Conservation (phyloP, 1,140 invertebrate genomes). For the Heliconius eleuchia region DNA sequence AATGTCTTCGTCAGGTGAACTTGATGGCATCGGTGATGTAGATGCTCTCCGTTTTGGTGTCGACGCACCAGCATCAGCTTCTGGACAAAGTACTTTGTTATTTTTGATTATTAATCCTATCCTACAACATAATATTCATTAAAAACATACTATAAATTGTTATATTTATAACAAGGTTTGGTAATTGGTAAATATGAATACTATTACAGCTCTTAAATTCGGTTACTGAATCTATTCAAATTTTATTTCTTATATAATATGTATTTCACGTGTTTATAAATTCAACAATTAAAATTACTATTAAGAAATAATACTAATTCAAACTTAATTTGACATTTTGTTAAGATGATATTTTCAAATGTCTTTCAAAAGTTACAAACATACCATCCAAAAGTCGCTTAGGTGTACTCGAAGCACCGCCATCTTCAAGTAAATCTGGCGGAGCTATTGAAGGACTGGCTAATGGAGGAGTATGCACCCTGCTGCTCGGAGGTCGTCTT, state of each 20-base stretch:
- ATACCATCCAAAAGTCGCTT: constrained; percentile 84
- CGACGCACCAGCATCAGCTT: constrained; percentile 80
- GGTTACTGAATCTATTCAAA: no score
- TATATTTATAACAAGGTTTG: not conserved
- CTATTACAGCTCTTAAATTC: not conserved
- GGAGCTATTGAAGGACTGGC: constrained; percentile 83
- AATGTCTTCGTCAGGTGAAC: constrained; percentile 84
- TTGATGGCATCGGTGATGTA: constrained; percentile 84
- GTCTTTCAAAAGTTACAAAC: constrained; percentile 6
- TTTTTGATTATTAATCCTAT: not conserved
- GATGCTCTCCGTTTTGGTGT: constrained; percentile 84
- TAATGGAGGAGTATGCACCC: constrained; percentile 85
- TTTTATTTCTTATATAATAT: no score
- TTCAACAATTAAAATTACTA: not conserved
- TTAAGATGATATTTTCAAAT: not conserved
- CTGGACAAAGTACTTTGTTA: constrained; percentile 31
- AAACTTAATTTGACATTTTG: not conserved
- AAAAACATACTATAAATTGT: not conserved
- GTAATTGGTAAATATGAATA: not conserved
- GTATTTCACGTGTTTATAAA: not conserved
- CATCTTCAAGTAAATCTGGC: constrained; percentile 84
- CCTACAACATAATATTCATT: not conserved
- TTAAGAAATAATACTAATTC: not conserved
- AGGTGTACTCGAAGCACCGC: constrained; percentile 86
- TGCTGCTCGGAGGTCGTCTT: constrained; percentile 81